Evolutionary conservation across 2,888 invertebrate genomes (phyloP).

Genomic region (Tiliacea aurago): DNA sequence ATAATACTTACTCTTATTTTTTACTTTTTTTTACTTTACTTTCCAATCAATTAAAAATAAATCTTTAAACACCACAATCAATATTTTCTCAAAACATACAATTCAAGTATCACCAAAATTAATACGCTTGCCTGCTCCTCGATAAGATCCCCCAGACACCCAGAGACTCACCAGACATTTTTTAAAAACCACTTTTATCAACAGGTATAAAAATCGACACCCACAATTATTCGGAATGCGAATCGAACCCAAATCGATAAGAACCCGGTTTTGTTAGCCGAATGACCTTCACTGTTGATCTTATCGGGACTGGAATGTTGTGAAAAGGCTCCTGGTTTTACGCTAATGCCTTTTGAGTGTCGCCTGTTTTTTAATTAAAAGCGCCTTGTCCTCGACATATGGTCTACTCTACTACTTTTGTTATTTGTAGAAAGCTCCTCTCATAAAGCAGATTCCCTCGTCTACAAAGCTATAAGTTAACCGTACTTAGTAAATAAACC

Average conservation of each 20-base stretch:
- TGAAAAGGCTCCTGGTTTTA: conserved; percentile 58
- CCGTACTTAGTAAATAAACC: neutral
- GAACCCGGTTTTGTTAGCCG: conserved; percentile 38
- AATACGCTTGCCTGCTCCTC: conserved; percentile 7
- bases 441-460: neutral
- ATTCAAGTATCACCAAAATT: conserved; percentile 33
- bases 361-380: neutral
- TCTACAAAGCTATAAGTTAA: too few species aligned
- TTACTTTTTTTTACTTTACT: neutral
- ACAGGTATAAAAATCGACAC: conserved; percentile 12
- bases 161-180: conserved; percentile 13
- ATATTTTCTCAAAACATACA: conserved; percentile 1
- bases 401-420: too few species aligned
- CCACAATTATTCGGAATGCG: conserved; percentile 46
- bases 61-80: neutral
- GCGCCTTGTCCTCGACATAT: too few species aligned
- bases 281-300: conserved; percentile 53
- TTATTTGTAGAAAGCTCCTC: too few species aligned
- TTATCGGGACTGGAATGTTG: conserved; percentile 57
- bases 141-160: conserved; percentile 28
- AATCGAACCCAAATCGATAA: conserved; percentile 40
- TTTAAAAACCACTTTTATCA: conserved; percentile 35
- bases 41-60: neutral
- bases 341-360: conserved; percentile 33
- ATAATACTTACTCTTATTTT: neutral